Evolutionary conservation across 2,797 vertebrate species (phyloP).

Genomic region (Alca torda): DNA sequence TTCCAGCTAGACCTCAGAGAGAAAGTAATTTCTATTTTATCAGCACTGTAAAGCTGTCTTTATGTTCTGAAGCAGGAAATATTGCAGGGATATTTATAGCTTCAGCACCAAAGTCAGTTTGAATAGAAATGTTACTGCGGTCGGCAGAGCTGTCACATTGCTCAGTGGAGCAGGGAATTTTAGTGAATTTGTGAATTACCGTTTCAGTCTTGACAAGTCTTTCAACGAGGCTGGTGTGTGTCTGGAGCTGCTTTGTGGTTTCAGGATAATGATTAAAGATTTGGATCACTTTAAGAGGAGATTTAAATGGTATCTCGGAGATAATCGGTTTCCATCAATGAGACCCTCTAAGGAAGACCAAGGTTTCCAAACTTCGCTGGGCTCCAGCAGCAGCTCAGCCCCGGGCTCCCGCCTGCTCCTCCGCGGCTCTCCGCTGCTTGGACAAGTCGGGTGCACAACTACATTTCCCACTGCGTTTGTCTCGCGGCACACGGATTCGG

Average conservation of each 20-base stretch:
- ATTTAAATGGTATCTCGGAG: slow-evolving; percentile 22
- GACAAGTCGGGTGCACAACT: background rate
- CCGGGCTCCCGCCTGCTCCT: background rate
- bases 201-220: slow-evolving; percentile 78
- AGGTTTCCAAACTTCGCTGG: background rate
- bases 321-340: background rate
- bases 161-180: slow-evolving; percentile 80
- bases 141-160: slow-evolving; percentile 79
- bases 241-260: slow-evolving; percentile 68
- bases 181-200: slow-evolving; percentile 81
- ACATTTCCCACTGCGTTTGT: fast-evolving
- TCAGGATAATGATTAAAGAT: slow-evolving; percentile 71
- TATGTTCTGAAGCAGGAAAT: slow-evolving; percentile 84
- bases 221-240: slow-evolving; percentile 64
- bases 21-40: slow-evolving; percentile 87
- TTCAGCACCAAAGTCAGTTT: slow-evolving; percentile 78
- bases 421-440: background rate
- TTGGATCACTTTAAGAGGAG: slow-evolving; percentile 50
- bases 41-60: slow-evolving; percentile 85
- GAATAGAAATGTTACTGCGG: slow-evolving; percentile 83
- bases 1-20: slow-evolving; percentile 84
- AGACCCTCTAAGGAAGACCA: background rate
- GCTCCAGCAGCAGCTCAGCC: background rate
- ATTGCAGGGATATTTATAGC: slow-evolving; percentile 84
- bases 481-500: background rate